Percentiles rank a stretch among this genome's conserved stretches.
phyloP scores from a whole-genome alignment of 2,113 vertebrate genomes.

The Otis tarda region DNA sequence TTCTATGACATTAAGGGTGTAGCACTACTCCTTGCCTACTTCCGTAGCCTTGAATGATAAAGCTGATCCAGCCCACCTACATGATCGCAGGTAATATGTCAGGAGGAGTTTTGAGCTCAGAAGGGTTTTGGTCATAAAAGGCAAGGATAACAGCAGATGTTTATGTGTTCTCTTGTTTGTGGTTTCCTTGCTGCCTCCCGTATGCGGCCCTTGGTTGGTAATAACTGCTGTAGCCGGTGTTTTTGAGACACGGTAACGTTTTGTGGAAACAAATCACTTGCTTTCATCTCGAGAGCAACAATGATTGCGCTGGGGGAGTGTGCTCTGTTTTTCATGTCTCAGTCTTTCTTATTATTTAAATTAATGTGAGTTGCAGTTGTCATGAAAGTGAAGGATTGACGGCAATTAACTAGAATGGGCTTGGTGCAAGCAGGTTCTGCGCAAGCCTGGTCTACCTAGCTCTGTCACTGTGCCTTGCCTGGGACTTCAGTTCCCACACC shows the following conservation, averaged over 20 bases:
- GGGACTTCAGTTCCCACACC: background rate
- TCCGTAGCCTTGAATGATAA: background rate
- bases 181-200: background rate
- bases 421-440: background rate
- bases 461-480: background rate
- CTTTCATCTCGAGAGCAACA: slow-evolving; percentile 57
- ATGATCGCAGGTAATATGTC: background rate
- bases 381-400: slow-evolving; percentile 53
- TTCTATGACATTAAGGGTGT: background rate
- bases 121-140: slow-evolving; percentile 24
- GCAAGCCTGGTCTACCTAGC: background rate
- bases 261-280: slow-evolving; percentile 65
- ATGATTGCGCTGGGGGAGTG: slow-evolving; percentile 48
- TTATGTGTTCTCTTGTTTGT: background rate
- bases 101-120: slow-evolving; percentile 10
- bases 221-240: slow-evolving; percentile 23
- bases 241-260: slow-evolving; percentile 10
- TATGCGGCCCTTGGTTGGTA: background rate
- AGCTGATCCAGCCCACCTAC: background rate
- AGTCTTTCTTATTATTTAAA: slow-evolving; percentile 67
- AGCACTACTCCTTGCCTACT: background rate
- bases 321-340: slow-evolving; percentile 61
- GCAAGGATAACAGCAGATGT: slow-evolving; percentile 25
- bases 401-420: slow-evolving; percentile 11
- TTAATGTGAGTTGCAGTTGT: slow-evolving; percentile 63